phyloP scores from a whole-genome alignment of 2,797 vertebrate genomes.

The Karalla daura region DNA sequence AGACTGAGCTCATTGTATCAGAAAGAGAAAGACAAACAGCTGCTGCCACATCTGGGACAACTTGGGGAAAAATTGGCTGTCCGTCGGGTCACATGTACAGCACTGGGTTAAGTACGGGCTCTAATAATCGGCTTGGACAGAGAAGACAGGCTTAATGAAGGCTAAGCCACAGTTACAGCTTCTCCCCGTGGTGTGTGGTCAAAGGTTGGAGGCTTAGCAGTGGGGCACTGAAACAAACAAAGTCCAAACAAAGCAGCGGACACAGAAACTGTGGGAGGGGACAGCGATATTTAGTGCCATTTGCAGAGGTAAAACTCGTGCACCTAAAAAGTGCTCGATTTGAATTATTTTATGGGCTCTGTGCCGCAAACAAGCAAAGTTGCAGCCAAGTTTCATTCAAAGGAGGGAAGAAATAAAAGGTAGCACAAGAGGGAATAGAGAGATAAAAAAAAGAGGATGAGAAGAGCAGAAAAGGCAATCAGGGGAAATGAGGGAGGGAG shows the following conservation, averaged over 20 bases:
- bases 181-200: conserved; percentile 35
- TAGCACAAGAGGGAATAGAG: not conserved
- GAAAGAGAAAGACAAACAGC: conserved; percentile 7
- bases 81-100: conserved; percentile 46
- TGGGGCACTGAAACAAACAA: conserved; percentile 35
- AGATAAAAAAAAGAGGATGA: not conserved
- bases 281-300: not conserved
- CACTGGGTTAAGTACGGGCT: conserved; percentile 41
- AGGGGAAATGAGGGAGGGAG: conserved; percentile 32
- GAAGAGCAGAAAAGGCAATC: conserved; percentile 13
- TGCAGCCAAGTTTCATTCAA: not conserved
- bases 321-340: not conserved
- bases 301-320: not conserved
- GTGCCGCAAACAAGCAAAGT: not conserved
- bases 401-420: not conserved
- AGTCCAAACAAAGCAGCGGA: conserved; percentile 23
- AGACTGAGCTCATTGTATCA: conserved; percentile 3
- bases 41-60: conserved; percentile 33
- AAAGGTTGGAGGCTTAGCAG: conserved; percentile 45
- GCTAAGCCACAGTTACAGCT: conserved; percentile 54
- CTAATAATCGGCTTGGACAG: conserved; percentile 50
- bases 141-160: conserved; percentile 59
- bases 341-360: not conserved
- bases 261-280: not conserved
- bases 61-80: conserved; percentile 28